Conservation (phyloP, 2,888 invertebrate species). For the Hymenopus coronatus region DNA sequence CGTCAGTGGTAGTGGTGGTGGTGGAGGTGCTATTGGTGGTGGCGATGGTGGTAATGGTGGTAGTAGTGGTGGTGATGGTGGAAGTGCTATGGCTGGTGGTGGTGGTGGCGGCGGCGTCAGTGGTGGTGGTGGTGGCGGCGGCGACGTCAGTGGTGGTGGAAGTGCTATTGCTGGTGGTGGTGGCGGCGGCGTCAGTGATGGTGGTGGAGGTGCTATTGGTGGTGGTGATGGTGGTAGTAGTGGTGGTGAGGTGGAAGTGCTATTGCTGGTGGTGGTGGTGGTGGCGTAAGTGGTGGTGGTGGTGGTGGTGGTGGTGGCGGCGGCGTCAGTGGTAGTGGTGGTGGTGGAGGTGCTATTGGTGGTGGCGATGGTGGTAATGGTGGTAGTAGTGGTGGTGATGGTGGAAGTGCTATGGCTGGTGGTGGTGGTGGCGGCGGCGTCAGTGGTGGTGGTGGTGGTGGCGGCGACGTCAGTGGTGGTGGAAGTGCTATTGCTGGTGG, state of each 20-base stretch:
- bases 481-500: neutral
- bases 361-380: neutral
- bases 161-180: neutral
- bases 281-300: neutral
- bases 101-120: neutral
- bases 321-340: neutral
- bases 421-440: neutral
- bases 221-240: neutral
- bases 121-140: neutral
- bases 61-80: neutral
- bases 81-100: neutral
- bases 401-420: neutral
- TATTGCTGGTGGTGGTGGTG: too few species aligned
- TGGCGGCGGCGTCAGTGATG: neutral
- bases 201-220: neutral
- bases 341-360: neutral
- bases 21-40: neutral
- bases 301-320: neutral
- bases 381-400: neutral
- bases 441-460: neutral
- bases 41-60: neutral
- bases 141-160: neutral
- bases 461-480: neutral
- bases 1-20: neutral
- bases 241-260: neutral